phyloP scores from a whole-genome alignment of 2,113 vertebrate species.

The Rhabdornis inornatus region DNA sequence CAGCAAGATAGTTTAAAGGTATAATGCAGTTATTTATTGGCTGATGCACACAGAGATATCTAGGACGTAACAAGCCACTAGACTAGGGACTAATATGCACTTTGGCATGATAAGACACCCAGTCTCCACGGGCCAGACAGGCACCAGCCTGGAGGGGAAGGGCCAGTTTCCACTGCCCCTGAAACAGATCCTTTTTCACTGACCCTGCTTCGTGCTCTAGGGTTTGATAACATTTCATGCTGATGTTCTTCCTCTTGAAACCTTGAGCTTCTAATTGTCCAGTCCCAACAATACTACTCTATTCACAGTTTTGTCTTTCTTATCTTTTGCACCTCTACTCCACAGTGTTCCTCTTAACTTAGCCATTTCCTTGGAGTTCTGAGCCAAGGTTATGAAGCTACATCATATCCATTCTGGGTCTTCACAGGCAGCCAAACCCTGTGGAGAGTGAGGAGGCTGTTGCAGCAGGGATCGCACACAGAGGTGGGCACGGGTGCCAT shows the following conservation, averaged over 20 bases:
- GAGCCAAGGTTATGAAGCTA: not conserved
- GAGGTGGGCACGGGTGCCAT: not conserved
- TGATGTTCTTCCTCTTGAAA: not conserved
- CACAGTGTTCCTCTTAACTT: not conserved
- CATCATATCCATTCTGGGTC: not conserved
- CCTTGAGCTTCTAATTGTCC: not conserved
- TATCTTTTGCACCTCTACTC: not conserved
- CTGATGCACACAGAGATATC: not conserved
- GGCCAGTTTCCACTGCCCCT: not conserved
- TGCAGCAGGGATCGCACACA: not conserved
- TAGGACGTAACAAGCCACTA: not conserved
- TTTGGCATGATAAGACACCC: not conserved
- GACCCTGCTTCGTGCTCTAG: not conserved
- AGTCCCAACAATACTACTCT: not conserved
- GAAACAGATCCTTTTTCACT: slow-evolving; percentile 24
- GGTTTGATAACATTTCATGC: not conserved
- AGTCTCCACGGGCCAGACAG: not conserved
- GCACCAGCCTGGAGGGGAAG: not conserved
- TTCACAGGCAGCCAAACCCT: not conserved
- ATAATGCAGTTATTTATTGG: not conserved
- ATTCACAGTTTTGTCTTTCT: not conserved
- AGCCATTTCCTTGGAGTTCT: not conserved
- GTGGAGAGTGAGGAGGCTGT: not conserved
- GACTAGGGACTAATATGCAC: not conserved
- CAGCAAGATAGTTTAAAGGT: not conserved